Evolutionary conservation across 2,888 invertebrate species (phyloP).

Genomic region (Papilio demoleus): DNA sequence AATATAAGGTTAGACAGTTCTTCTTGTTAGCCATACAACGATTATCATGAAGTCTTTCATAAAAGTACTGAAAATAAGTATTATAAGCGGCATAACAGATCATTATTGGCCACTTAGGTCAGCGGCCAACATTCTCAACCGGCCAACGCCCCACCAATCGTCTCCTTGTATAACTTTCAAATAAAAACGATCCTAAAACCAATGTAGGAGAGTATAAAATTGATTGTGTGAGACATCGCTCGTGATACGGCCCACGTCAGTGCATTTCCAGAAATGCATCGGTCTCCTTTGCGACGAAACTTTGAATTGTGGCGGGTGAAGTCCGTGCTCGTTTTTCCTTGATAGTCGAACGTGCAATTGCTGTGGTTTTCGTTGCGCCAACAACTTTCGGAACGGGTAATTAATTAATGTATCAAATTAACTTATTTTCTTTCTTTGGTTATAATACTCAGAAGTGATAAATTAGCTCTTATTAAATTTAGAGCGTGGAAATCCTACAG

Average conservation of each 20-base stretch:
- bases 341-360: slow-evolving; percentile 41
- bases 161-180: slow-evolving; percentile 48
- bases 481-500: slow-evolving; percentile 18
- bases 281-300: slow-evolving; percentile 75
- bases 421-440: slow-evolving; percentile 28
- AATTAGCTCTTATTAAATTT: slow-evolving; percentile 28
- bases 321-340: slow-evolving; percentile 63
- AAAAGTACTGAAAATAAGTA: slow-evolving; percentile 66
- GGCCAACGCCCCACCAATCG: slow-evolving; percentile 77
- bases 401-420: slow-evolving; percentile 41
- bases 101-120: slow-evolving; percentile 81
- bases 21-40: slow-evolving; percentile 33
- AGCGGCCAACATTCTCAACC: slow-evolving; percentile 79
- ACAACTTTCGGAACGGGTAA: slow-evolving; percentile 40
- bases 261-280: slow-evolving; percentile 80
- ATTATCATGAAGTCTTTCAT: slow-evolving; percentile 51
- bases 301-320: slow-evolving; percentile 67
- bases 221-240: slow-evolving; percentile 57
- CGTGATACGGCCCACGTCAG: slow-evolving; percentile 71
- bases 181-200: slow-evolving; percentile 57
- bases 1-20: background rate
- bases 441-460: slow-evolving; percentile 28
- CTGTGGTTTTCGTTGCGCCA: slow-evolving; percentile 30
- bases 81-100: slow-evolving; percentile 75
- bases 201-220: slow-evolving; percentile 56